Evolutionary conservation across 2,113 vertebrate species (phyloP).

Genomic region (Bathybates hornii): DNA sequence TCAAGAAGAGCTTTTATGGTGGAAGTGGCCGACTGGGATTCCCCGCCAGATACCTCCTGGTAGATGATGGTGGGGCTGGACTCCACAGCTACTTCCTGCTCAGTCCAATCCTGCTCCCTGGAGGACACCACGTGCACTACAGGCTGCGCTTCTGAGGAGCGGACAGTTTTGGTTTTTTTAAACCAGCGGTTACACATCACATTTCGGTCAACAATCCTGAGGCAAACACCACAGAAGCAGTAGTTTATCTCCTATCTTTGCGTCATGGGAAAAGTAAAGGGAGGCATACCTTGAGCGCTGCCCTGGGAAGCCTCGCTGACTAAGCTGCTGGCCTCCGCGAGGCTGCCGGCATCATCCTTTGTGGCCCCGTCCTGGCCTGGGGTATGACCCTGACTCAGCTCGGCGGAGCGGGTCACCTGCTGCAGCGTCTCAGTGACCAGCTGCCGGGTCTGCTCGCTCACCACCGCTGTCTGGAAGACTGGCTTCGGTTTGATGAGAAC

Average conservation of each 20-base stretch:
- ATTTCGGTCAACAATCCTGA: neutral
- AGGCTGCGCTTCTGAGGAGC: slow-evolving; percentile 76
- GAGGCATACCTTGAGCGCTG: slow-evolving; percentile 68
- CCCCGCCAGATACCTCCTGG: slow-evolving; percentile 86
- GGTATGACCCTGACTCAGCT: slow-evolving; percentile 66
- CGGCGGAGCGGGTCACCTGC: slow-evolving; percentile 83
- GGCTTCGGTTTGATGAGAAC: slow-evolving; percentile 99
- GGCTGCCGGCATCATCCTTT: slow-evolving; percentile 78
- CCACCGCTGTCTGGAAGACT: slow-evolving; percentile 90
- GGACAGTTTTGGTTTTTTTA: neutral
- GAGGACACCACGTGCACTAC: slow-evolving; percentile 91
- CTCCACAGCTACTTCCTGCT: slow-evolving; percentile 93
- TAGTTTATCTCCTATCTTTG: neutral
- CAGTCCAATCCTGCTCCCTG: slow-evolving; percentile 92
- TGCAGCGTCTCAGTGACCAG: slow-evolving; percentile 94
- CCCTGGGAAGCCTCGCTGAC: slow-evolving; percentile 78
- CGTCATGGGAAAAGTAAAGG: neutral
- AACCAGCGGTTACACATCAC: neutral
- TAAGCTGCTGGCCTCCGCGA: slow-evolving; percentile 76
- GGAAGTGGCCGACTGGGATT: slow-evolving; percentile 93
- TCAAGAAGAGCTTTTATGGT: slow-evolving; percentile 97
- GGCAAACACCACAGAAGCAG: neutral
- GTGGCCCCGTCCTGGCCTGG: slow-evolving; percentile 72
- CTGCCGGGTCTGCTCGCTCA: slow-evolving; percentile 94
- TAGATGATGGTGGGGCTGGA: slow-evolving; percentile 92